A percentile compares a stretch with the other conserved stretches of the same genome.
Evolutionary conservation across 2,113 vertebrate species (phyloP).

Genomic region (Pachyramphus minor): DNA sequence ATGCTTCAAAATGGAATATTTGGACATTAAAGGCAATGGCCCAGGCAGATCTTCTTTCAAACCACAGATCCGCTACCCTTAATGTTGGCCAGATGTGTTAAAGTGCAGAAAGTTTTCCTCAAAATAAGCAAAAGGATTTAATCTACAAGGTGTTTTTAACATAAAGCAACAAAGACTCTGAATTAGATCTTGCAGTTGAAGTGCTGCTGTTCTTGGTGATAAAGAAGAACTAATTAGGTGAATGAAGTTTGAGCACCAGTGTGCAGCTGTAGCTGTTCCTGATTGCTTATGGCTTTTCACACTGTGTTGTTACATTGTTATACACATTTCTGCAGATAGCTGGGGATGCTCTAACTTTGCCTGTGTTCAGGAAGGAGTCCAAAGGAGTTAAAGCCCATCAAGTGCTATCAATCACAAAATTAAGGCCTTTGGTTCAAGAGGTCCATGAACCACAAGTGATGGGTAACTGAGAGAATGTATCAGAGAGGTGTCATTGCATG

Average conservation of each 20-base stretch:
- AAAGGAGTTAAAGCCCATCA: not conserved
- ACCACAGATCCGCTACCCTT: not conserved
- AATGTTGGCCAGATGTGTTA: not conserved
- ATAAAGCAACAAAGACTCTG: not conserved
- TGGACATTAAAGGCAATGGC: not conserved
- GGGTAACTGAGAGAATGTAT: not conserved
- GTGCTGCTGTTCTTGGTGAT: not conserved
- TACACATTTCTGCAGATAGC: not conserved
- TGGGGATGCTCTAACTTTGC: not conserved
- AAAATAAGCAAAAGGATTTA: not conserved
- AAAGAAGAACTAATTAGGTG: not conserved
- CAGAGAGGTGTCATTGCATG: not conserved
- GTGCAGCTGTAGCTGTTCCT: not conserved
- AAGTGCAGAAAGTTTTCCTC: not conserved
- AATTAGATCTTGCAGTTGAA: not conserved
- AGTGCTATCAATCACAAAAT: not conserved
- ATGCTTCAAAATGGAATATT: not conserved
- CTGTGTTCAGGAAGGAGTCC: not conserved
- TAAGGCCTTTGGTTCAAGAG: not conserved
- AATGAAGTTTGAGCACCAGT: not conserved
- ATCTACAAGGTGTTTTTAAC: not conserved
- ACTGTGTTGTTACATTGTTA: not conserved
- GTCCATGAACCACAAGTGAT: not conserved
- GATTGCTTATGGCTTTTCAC: not conserved
- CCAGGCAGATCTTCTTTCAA: not conserved